Evolutionary conservation across 1,140 invertebrate genomes (phyloP).

Genomic region (Diachasma alloeum): DNA sequence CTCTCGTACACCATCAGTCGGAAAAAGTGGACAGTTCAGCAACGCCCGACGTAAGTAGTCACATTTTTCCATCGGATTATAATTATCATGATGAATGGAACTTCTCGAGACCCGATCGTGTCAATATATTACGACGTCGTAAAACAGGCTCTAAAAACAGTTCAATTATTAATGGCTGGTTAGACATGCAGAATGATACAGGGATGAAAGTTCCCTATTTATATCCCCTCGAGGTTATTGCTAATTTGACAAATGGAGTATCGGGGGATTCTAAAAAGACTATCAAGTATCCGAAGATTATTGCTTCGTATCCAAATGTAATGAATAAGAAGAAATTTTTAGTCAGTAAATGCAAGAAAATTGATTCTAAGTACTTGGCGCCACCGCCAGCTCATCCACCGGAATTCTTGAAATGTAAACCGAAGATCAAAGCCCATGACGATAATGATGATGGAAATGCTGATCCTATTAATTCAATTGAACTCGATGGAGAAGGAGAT

Average conservation of each 20-base stretch:
- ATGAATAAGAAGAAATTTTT: slow-evolving; percentile 17
- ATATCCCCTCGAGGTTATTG: neutral
- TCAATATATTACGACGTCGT: slow-evolving; percentile 54
- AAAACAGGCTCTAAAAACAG: slow-evolving; percentile 33
- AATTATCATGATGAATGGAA: slow-evolving; percentile 36
- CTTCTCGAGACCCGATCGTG: slow-evolving; percentile 20
- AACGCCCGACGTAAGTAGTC: slow-evolving; percentile 67
- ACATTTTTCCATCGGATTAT: slow-evolving; percentile 43
- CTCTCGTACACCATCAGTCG: slow-evolving; percentile 50
- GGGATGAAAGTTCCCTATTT: slow-evolving; percentile 19
- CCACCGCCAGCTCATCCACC: slow-evolving; percentile 48
- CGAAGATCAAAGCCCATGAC: slow-evolving; percentile 30
- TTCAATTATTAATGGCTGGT: slow-evolving; percentile 24
- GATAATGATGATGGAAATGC: slow-evolving; percentile 3
- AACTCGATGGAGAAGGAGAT: neutral
- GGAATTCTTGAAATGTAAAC: slow-evolving; percentile 54
- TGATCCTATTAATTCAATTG: neutral
- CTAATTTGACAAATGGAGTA: neutral
- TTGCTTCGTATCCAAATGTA: slow-evolving; percentile 46
- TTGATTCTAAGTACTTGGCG: slow-evolving; percentile 38
- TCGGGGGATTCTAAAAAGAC: slow-evolving; percentile 33
- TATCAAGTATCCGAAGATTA: slow-evolving; percentile 53
- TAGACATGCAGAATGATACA: slow-evolving; percentile 9
- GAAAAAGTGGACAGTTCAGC: slow-evolving; percentile 63
- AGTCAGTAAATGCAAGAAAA: slow-evolving; percentile 37